Evolutionary conservation across 2,797 vertebrate species (phyloP).

Genomic region (Hoplostethus mediterraneus): DNA sequence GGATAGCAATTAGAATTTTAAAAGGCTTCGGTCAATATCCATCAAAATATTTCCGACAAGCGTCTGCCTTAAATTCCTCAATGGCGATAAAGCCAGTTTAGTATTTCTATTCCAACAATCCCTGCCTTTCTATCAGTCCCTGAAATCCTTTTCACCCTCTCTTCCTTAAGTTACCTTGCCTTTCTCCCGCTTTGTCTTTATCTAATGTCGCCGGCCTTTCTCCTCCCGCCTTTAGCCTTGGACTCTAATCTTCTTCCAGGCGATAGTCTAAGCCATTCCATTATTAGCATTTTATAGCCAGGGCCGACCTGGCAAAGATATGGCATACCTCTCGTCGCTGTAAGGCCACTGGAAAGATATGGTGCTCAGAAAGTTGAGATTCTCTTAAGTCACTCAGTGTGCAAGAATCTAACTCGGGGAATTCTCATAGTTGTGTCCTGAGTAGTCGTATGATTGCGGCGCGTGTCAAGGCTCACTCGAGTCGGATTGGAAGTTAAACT

Average conservation of each 20-base stretch:
- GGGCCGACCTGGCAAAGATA: conserved; percentile 63
- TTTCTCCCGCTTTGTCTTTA: conserved; percentile 63
- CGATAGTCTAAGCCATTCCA: conserved; percentile 82
- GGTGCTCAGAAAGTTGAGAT: conserved; percentile 2
- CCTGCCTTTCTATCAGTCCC: conserved; percentile 70
- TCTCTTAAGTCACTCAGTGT: neutral
- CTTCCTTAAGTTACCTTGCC: conserved; percentile 63
- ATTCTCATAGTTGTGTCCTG: neutral
- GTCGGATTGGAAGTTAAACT: too few relatives aligned
- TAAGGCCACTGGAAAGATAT: conserved; percentile 39
- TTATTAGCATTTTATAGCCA: conserved; percentile 84
- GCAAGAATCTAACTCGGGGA: neutral
- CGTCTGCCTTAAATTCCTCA: conserved; percentile 66
- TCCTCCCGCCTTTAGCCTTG: conserved; percentile 76
- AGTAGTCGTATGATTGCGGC: too few relatives aligned
- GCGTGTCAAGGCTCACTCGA: too few relatives aligned
- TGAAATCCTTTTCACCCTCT: conserved; percentile 72
- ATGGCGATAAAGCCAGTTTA: conserved; percentile 68
- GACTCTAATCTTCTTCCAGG: conserved; percentile 81
- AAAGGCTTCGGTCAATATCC: conserved; percentile 40
- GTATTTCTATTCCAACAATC: conserved; percentile 71
- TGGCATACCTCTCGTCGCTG: conserved; percentile 39
- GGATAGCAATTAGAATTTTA: conserved; percentile 60
- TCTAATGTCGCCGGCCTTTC: conserved; percentile 74
- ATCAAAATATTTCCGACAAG: conserved; percentile 54